Base-by-base conservation (phyloP, 2,113 vertebrate species). In the Callipepla squamata region DNA sequence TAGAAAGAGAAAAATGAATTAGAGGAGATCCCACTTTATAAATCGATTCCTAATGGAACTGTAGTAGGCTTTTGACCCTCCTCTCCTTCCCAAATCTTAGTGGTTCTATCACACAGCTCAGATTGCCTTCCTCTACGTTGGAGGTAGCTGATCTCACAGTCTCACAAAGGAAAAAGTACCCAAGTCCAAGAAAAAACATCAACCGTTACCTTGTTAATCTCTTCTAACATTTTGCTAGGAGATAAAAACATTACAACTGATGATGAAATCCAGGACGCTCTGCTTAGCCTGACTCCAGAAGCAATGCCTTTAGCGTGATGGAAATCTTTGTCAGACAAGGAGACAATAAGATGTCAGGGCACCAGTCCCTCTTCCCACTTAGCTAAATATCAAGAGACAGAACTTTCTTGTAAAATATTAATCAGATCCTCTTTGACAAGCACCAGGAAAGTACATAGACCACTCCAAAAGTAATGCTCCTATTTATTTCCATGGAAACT, bases 261-360 rank as follows among this genome's bases (percentile, higher is more conserved):
- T n/a, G 18, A 25, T 19, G 55, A 72, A 47, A 51, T n/a, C 0
- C 0, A 65, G 34, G 68, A 45, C 38, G 38, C 10, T 50, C 15
- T 21, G 23, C 57, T 83, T 55, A 48, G 44, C 40, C 67, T 47
- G 32, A 51, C 53, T 8, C 4, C 53, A 76, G 44, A 40, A 72
- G 6, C 11, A 59, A 58, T 18, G 34, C 11, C 36, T 82, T 77
- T 34, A 30, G 44, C 59, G 45, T 83, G 73, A 73, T 28, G 36
- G 19, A 6, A 30, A 7, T 19, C 42, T 40, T 40, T 79, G 30
- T 10, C 36, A 53, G 67, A 28, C 38, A 40, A 74, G 30, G 13
- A 38, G 21, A 51, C 21, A 67, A 25, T 3, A 85, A 69, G 77
- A 68, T 21, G 34, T 63, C 34, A 50, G 72, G 5, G 7, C 42